Percentiles rank a stretch among this genome's conserved stretches.
phyloP scores from a whole-genome alignment of 2,113 vertebrate species.

The Hystrix cristata region DNA sequence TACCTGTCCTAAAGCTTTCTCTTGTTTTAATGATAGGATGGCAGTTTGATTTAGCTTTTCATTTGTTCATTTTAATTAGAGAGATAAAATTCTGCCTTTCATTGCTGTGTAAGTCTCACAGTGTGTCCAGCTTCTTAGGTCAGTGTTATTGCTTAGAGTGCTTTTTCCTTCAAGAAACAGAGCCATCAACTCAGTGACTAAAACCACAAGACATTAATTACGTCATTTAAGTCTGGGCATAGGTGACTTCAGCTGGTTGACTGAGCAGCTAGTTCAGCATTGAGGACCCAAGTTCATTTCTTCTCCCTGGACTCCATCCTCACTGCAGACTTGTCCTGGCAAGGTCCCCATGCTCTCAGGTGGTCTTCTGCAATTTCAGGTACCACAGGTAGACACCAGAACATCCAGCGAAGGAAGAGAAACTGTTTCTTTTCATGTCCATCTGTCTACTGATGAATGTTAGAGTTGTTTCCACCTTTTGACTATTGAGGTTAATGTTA shows the following conservation, averaged over 20 bases:
- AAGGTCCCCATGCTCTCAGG: background rate
- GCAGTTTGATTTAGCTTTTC: background rate
- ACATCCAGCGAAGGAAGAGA: background rate
- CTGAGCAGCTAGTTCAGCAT: background rate
- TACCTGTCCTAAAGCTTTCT: background rate
- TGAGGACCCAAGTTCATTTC: background rate
- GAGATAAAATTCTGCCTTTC: background rate
- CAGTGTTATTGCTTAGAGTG: background rate
- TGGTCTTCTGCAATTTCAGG: background rate
- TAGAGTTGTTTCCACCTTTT: background rate
- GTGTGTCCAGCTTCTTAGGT: background rate
- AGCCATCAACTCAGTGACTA: background rate
- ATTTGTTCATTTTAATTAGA: background rate
- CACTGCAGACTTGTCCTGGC: background rate
- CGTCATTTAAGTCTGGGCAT: background rate
- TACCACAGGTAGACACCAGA: background rate
- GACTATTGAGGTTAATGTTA: background rate
- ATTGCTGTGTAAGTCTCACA: background rate
- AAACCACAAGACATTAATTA: background rate
- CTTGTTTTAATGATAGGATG: background rate
- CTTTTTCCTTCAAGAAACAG: constrained; percentile 39
- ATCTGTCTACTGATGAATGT: background rate
- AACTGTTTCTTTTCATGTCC: background rate
- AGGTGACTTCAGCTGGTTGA: background rate
- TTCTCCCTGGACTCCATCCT: background rate